phyloP scores from a whole-genome alignment of 2,888 invertebrate genomes.

The Scaeva pyrastri region DNA sequence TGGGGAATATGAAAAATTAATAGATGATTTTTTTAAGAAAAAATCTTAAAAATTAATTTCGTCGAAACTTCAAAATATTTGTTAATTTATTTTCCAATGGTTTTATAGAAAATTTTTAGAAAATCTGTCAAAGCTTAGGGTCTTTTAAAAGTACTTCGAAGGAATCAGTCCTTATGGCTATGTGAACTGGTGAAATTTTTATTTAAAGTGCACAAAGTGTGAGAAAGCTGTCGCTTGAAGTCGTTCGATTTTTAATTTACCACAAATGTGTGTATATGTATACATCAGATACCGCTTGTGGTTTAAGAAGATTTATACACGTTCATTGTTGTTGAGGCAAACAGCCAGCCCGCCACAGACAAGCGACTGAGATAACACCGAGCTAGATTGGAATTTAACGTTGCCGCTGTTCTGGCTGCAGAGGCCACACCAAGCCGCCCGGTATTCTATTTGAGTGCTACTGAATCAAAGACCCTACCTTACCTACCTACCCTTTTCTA shows the following conservation, averaged over 20 bases:
- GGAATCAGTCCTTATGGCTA: too few relatives aligned
- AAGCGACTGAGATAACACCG: constrained; percentile 39
- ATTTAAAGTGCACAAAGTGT: neutral
- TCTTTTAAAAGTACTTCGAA: too few relatives aligned
- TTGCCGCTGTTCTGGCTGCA: neutral
- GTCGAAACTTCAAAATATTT: too few relatives aligned
- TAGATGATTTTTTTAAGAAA: too few relatives aligned
- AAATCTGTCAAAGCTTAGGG: too few relatives aligned
- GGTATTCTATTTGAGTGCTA: constrained; percentile 34
- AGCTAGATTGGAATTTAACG: constrained; percentile 55
- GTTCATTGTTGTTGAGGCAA: constrained; percentile 43
- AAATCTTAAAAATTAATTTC: too few relatives aligned
- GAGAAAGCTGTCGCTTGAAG: neutral
- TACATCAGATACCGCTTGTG: neutral
- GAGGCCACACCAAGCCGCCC: neutral
- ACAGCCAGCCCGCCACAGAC: neutral
- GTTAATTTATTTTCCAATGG: too few relatives aligned
- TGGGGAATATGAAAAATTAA: too few relatives aligned
- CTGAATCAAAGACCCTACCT: constrained; percentile 33
- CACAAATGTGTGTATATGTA: too few relatives aligned
- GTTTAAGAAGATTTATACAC: constrained; percentile 54
- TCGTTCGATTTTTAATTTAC: constrained; percentile 52
- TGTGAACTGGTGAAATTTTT: constrained; percentile 4
- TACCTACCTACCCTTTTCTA: too few relatives aligned
- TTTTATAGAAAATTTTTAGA: too few relatives aligned